phyloP scores from a whole-genome alignment of 1,140 invertebrate species.

The Gonatopus flavifemur region DNA sequence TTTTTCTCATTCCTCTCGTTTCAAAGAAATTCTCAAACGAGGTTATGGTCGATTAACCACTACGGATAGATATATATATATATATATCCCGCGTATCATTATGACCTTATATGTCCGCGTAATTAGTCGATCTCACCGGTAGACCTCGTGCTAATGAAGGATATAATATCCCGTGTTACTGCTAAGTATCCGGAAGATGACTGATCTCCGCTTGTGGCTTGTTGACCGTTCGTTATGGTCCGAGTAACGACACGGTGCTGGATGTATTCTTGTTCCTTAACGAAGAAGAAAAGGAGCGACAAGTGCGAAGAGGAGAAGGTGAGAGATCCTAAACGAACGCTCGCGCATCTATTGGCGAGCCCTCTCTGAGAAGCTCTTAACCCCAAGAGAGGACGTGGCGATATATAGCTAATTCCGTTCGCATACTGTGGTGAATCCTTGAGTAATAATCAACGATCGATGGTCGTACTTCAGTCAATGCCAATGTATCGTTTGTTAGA shows the following conservation, averaged over 20 bases:
- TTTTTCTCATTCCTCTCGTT: too few species aligned
- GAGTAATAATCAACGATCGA: constrained; percentile 46
- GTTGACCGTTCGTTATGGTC: constrained; percentile 52
- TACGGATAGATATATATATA: too few species aligned
- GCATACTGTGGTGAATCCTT: constrained; percentile 36
- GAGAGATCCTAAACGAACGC: constrained; percentile 24
- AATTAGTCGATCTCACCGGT: constrained; percentile 44
- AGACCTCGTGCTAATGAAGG: constrained; percentile 42
- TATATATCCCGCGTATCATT: too few species aligned
- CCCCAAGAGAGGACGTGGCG: constrained; percentile 36
- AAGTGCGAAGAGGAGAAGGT: not conserved
- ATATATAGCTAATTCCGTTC: constrained; percentile 52
- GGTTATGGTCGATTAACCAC: too few species aligned
- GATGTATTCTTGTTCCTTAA: constrained; percentile 12
- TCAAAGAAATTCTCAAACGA: too few species aligned
- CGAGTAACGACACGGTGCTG: constrained; percentile 34
- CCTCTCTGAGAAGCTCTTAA: constrained; percentile 47
- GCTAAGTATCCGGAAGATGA: constrained; percentile 40
- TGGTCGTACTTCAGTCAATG: constrained; percentile 26
- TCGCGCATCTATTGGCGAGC: constrained; percentile 14
- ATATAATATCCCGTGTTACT: constrained; percentile 19
- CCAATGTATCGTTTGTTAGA: constrained; percentile 19
- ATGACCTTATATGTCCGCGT: constrained; percentile 27
- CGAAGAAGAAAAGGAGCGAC: constrained; percentile 13
- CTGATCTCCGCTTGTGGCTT: constrained; percentile 40